These are phyloP conservation scores for Prolemur simus DNA, from an alignment of 2,113 vertebrate species.

Conservation along the genomic window DNA sequence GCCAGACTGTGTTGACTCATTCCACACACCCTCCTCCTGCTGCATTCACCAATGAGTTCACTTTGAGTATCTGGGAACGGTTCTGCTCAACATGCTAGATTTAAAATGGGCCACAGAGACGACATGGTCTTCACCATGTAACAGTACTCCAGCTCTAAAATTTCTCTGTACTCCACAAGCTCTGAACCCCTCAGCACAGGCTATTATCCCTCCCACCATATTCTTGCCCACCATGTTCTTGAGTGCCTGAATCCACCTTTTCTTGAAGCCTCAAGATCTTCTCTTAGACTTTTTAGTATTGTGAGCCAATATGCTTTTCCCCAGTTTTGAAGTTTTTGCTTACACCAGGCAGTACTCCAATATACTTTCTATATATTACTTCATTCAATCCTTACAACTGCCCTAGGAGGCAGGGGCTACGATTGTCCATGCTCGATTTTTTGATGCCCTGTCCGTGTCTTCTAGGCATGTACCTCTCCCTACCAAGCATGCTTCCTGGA, in stretches of 20 bases:
- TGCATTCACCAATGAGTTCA: not conserved
- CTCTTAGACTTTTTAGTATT: not conserved
- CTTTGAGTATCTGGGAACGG: not conserved
- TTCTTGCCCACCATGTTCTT: not conserved
- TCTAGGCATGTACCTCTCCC: not conserved
- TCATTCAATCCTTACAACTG: not conserved
- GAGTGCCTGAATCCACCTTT: not conserved
- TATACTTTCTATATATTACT: not conserved
- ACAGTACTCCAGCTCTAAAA: not conserved
- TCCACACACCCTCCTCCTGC: accelerated
- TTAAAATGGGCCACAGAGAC: not conserved
- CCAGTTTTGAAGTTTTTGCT: not conserved
- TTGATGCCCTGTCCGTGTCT: accelerated
- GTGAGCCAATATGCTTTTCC: not conserved
- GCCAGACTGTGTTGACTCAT: not conserved
- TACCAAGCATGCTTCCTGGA: no score
- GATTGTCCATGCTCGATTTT: accelerated
- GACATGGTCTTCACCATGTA: accelerated
- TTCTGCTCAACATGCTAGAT: not conserved
- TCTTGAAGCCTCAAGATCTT: not conserved
- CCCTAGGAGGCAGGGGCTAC: not conserved
- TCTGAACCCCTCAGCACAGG: no score
- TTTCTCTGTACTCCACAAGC: not conserved
- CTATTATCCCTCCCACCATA: accelerated
- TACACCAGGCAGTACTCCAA: not conserved